These are phyloP conservation scores for Brachionus rubens DNA, from an alignment of 1,140 invertebrate species.

Conservation along the genomic window DNA sequence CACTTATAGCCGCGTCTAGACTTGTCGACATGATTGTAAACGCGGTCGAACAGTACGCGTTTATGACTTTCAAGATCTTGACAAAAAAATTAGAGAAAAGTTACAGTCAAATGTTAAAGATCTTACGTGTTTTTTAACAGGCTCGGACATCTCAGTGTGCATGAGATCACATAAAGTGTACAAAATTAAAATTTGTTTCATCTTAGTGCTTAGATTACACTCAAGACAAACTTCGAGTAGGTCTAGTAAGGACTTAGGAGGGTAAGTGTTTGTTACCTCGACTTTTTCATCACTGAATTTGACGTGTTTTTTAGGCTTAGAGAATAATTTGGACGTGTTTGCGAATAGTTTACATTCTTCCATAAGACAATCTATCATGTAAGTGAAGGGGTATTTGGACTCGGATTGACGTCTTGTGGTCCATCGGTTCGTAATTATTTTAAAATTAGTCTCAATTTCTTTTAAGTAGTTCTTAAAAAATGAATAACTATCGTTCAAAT, in stretches of 20 bases:
- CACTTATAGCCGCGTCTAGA: conserved; percentile 17
- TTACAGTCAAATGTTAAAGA: not conserved
- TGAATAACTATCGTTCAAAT: not conserved
- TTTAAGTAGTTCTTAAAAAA: not conserved
- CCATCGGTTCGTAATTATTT: conserved; percentile 18
- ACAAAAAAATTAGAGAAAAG: no score
- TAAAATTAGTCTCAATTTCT: not conserved
- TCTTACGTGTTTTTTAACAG: conserved; percentile 29
- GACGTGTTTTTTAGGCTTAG: not conserved
- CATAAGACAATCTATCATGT: conserved; percentile 30
- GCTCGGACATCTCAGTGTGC: not conserved
- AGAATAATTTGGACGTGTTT: conserved; percentile 10
- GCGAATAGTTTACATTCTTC: conserved; percentile 2
- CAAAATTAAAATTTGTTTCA: conserved; percentile 22
- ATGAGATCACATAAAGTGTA: conserved; percentile 7
- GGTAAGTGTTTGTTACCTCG: not conserved
- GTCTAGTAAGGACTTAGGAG: not conserved
- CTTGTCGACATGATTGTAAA: conserved; percentile 21
- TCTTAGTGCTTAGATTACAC: conserved; percentile 29
- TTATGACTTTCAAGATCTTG: conserved; percentile 25
- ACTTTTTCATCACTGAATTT: not conserved
- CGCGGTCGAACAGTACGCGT: conserved; percentile 3
- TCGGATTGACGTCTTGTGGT: not conserved
- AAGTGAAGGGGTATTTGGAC: conserved; percentile 18
- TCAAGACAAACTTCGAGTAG: conserved; percentile 22